A percentile compares a stretch with the other conserved stretches of the same genome.
These are phyloP conservation scores for Drosophila prosaltans DNA, from an alignment of 1,140 invertebrate genomes.

Conservation along the genomic window DNA sequence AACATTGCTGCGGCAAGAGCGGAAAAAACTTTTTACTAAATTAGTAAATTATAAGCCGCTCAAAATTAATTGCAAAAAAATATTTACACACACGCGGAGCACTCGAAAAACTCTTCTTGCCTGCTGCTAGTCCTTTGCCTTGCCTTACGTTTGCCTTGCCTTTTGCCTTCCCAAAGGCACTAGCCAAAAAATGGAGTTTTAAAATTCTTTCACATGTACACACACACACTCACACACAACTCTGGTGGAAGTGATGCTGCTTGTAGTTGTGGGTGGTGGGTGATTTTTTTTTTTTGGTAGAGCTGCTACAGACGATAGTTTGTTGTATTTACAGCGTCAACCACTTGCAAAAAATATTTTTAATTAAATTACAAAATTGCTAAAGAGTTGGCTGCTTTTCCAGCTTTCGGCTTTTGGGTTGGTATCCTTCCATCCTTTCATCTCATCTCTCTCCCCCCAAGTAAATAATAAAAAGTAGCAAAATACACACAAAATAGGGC, in stretches of 20 bases:
- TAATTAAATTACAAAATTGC: slow-evolving; percentile 82
- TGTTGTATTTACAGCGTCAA: slow-evolving; percentile 80
- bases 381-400: slow-evolving; percentile 67
- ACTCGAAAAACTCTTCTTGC: slow-evolving; percentile 12
- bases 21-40: slow-evolving; percentile 59
- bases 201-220: slow-evolving; percentile 65
- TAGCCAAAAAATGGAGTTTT: slow-evolving; percentile 75
- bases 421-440: not conserved
- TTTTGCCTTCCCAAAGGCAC: slow-evolving; percentile 11
- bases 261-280: not conserved
- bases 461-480: slow-evolving; percentile 49
- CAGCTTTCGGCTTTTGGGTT: slow-evolving; percentile 38
- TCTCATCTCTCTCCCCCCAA: not conserved
- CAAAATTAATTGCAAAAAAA: slow-evolving; percentile 82
- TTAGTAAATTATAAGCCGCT: slow-evolving; percentile 82
- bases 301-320: slow-evolving; percentile 47
- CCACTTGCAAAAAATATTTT: slow-evolving; percentile 81
- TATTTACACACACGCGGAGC: slow-evolving; percentile 72
- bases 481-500: slow-evolving; percentile 4
- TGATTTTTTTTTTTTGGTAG: not conserved
- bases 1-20: slow-evolving; percentile 50
- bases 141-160: not conserved
- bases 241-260: not conserved
- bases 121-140: not conserved
- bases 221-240: slow-evolving; percentile 21